These are phyloP conservation scores for Anguilla japonica DNA, from an alignment of 2,113 vertebrate species.

Conservation along the genomic window DNA sequence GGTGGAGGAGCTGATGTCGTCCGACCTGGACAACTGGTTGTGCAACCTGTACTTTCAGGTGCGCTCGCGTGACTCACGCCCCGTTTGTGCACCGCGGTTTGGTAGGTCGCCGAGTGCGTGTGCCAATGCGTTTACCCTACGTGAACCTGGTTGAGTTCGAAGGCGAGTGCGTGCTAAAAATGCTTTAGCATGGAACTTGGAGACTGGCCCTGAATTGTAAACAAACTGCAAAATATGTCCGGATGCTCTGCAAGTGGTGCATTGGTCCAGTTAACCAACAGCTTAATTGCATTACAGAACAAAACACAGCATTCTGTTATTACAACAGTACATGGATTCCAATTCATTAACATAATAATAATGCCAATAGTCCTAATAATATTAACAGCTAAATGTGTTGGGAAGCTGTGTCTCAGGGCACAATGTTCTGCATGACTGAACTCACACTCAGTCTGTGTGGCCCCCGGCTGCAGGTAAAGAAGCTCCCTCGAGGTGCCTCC, in stretches of 20 bases:
- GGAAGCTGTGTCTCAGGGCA: neutral
- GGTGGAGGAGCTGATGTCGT: slow-evolving; percentile 80
- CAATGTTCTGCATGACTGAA: neutral
- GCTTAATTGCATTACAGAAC: slow-evolving; percentile 68
- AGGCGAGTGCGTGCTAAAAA: slow-evolving; percentile 49
- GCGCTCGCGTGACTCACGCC: slow-evolving; percentile 15
- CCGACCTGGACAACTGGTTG: slow-evolving; percentile 87
- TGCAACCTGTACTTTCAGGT: slow-evolving; percentile 97
- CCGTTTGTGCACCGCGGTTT: neutral
- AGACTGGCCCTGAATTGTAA: slow-evolving; percentile 68
- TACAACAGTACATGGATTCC: neutral
- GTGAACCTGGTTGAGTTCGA: slow-evolving; percentile 20
- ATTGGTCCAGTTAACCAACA: slow-evolving; percentile 70
- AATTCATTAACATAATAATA: neutral
- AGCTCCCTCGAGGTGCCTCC: slow-evolving; percentile 63
- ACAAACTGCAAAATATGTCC: slow-evolving; percentile 63
- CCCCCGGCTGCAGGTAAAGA: slow-evolving; percentile 69
- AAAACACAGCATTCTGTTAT: slow-evolving; percentile 57
- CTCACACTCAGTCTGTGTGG: neutral
- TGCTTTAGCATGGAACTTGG: slow-evolving; percentile 55
- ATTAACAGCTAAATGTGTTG: neutral
- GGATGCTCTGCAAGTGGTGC: slow-evolving; percentile 64
- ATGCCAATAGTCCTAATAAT: neutral
- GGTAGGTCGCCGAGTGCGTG: neutral
- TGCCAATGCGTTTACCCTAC: neutral